Conservation (phyloP, 2,888 invertebrate species). For the Ramazzottius varieornatus region DNA sequence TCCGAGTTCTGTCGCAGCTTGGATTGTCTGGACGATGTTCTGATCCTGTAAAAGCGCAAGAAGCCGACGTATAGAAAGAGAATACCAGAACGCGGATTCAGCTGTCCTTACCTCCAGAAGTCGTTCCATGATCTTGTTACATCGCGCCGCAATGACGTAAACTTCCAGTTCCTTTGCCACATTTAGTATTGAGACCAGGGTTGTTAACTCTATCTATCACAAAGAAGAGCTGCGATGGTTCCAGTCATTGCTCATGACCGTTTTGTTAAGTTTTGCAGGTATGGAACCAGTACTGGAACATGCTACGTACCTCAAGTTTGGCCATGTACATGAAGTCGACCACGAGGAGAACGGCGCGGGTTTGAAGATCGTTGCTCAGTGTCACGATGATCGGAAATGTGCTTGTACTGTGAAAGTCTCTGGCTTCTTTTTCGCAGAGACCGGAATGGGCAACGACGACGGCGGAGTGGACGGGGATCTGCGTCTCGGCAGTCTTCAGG, state of each 20-base stretch:
- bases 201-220: neutral
- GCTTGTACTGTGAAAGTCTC: neutral
- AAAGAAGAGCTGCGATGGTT: too few species aligned
- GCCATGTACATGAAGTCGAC: neutral
- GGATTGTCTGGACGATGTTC: constrained; percentile 1
- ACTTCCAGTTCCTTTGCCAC: constrained; percentile 1
- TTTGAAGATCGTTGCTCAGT: neutral
- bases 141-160: neutral
- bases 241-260: too few species aligned
- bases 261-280: too few species aligned
- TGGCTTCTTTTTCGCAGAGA: neutral
- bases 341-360: neutral
- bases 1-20: neutral
- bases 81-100: too few species aligned
- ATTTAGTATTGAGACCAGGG: neutral
- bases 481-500: neutral
- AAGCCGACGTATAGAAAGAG: too few species aligned
- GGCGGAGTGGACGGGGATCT: constrained; percentile 3
- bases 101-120: too few species aligned
- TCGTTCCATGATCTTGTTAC: neutral
- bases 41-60: too few species aligned
- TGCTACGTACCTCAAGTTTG: neutral
- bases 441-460: neutral
- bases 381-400: neutral
- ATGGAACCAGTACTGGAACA: too few species aligned